A percentile compares a stretch with the other conserved stretches of the same genome.
These are phyloP conservation scores for Metopolophium dirhodum DNA, from an alignment of 1,140 invertebrate species.

Conservation along the genomic window DNA sequence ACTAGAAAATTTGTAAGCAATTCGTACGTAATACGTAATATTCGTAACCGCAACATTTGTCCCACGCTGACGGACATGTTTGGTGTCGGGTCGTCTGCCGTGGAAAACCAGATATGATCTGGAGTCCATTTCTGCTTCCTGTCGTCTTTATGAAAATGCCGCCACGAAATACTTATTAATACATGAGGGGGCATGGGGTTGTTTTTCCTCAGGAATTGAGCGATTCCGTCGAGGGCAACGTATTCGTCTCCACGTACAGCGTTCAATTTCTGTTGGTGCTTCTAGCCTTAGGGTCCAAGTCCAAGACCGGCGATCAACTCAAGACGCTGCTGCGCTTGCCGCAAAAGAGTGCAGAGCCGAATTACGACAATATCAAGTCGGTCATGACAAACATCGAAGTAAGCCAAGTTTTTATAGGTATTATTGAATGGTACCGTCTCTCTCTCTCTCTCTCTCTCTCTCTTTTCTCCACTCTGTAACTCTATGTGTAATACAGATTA, in stretches of 20 bases:
- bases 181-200: neutral
- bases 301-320: conserved; percentile 17
- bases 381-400: conserved; percentile 31
- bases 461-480: neutral
- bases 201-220: conserved; percentile 24
- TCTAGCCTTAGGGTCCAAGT: neutral
- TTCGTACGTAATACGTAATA: too few species aligned
- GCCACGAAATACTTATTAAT: neutral
- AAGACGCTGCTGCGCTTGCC: neutral
- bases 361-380: conserved; percentile 17
- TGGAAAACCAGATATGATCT: neutral
- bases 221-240: neutral
- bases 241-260: conserved; percentile 35
- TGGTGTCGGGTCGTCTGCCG: neutral
- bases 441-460: too few species aligned
- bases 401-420: neutral
- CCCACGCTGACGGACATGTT: too few species aligned
- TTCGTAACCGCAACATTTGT: too few species aligned
- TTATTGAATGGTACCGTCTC: too few species aligned
- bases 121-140: neutral
- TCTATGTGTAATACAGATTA: too few species aligned
- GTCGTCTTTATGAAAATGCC: neutral
- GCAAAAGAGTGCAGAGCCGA: neutral
- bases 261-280: conserved; percentile 14
- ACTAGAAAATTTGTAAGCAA: too few species aligned